Evolutionary conservation across 2,797 vertebrate genomes (phyloP), one percentile per base, ranked within the genome.

Genomic region (Trachops cirrhosus): DNA sequence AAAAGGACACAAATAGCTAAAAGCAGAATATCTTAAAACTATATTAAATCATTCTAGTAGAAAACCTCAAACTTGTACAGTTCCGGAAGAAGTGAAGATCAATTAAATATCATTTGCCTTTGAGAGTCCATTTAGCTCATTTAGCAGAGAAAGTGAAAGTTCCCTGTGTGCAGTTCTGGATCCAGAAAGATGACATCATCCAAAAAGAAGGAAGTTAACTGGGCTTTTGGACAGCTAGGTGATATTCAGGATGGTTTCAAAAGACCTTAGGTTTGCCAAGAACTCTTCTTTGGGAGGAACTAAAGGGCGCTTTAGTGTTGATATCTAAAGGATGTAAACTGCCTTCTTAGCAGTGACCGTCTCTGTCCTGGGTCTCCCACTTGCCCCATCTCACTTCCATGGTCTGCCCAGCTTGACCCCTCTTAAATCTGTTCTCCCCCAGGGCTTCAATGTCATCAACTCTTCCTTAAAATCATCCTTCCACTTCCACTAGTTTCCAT

Each of bases 21-120:
- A 91, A 50, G 77, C 29, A 90, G 57, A 79, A 74, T 96, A 96
- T 96, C 97, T 97, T 88, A 96, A 96, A 97, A 96, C 93, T 75
- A 29, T 89, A 96, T 94, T 93, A 97, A 94, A 84, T 95, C 91
- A 89, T 96, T 96, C 96, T 97, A 96, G 96, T 96, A 96, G 94
- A 89, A 97, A 94, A 92, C 89, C 77, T 87, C 89, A 82, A 90
- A 86, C 75, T 89, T 93, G 80, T 86, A 95, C 96, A 96, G 80
- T 87, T 57, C 94, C 95, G 39, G 54, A 57, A 90, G 93, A 97
- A 92, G 68, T 64, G 74, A 96, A 95, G 59, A 96, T 80, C 86
- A 86, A 90, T 93, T 96, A 94, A 95, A 52, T 83, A 85, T 24
- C 50, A 44, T 85, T 83, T 94, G 75, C 68, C 73, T 87, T 44